Base-by-base conservation (phyloP, 2,888 invertebrate genomes). In the Galerucella calmariensis region DNA sequence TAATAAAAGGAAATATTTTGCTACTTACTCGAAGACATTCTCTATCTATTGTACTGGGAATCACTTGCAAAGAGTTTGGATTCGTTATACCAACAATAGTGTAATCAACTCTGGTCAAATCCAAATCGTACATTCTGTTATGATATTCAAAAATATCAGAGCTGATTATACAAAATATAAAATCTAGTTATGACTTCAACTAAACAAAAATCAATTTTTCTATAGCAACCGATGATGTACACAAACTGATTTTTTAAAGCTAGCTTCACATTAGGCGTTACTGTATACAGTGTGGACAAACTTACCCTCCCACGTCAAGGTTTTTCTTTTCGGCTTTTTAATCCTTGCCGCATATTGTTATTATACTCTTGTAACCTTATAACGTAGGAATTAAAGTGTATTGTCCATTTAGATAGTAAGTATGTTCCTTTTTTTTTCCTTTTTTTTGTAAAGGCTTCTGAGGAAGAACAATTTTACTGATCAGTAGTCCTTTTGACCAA, bases 31-130 rank as follows among this genome's bases (percentile, higher is more conserved):
- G 93, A 87, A 93, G 93, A 76, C 91, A 91, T 71, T 88, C 88
- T 84, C 91, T 56, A 10, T 16, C 20, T 9, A 56, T 9, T 1
- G 56, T 56, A 2, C 56, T 11, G n/a, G 96, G 94, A 73, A 97
- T 88, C 67, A 97, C 88, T 87, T 92, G 93, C 84, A 96, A 89
- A 65, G 95, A 94, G 83, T 94, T 93, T 20, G 92, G 91, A 74
- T 92, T 92, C 9, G 94, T 94, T 59, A 94, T 91, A 6, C 95
- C 95, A 75, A 94, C 92, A 83, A 94, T 91, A 27, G 92, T 90
- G 83, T 97, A 97, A 88, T 97, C 96, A n/a, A 96, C 91, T 78
- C 96, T 90, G 58, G 92, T 90, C 81, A 97, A 88, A 86, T 94
- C 92, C 81, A 96, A 46, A 41, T 65, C 59, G 63, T 65, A 66